These are phyloP conservation scores for Spisula solida DNA, from an alignment of 2,888 invertebrate genomes.

Conservation along the genomic window DNA sequence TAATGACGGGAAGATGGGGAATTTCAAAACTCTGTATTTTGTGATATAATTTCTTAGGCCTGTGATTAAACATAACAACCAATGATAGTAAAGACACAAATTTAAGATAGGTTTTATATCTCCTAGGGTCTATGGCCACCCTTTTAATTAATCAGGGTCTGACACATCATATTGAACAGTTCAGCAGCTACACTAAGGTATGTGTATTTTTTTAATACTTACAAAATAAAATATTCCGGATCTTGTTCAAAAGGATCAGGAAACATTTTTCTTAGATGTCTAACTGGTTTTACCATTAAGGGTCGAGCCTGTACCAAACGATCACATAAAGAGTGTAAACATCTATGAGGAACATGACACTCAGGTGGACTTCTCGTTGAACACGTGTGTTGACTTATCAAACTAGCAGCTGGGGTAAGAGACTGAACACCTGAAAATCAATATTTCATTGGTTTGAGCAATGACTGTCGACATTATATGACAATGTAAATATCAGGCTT, in stretches of 20 bases:
- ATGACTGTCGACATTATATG: not conserved
- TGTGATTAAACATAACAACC: too few relatives aligned
- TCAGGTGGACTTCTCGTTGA: conserved; percentile 30
- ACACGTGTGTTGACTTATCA: conserved; percentile 53
- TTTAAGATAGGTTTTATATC: too few relatives aligned
- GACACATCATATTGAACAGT: too few relatives aligned
- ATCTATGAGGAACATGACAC: not conserved
- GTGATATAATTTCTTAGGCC: too few relatives aligned
- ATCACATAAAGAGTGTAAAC: conserved; percentile 33
- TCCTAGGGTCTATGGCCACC: too few relatives aligned
- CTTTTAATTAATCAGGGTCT: too few relatives aligned
- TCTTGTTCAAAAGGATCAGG: conserved; percentile 64
- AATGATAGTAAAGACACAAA: too few relatives aligned
- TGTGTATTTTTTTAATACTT: conserved; percentile 5
- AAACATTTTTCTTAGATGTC: conserved; percentile 50
- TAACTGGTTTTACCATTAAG: conserved; percentile 41
- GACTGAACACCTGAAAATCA: conserved; percentile 50
- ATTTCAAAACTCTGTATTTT: too few relatives aligned
- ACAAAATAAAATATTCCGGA: conserved; percentile 56
- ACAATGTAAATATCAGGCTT: too few relatives aligned
- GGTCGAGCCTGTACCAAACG: conserved; percentile 11
- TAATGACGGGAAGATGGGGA: too few relatives aligned
- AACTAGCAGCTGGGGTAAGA: conserved; percentile 50
- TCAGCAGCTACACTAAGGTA: too few relatives aligned
- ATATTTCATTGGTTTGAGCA: not conserved